Percentiles rank a stretch among this genome's conserved stretches.
Conservation (phyloP, 2,797 vertebrate species). For the Borostomias antarcticus region DNA sequence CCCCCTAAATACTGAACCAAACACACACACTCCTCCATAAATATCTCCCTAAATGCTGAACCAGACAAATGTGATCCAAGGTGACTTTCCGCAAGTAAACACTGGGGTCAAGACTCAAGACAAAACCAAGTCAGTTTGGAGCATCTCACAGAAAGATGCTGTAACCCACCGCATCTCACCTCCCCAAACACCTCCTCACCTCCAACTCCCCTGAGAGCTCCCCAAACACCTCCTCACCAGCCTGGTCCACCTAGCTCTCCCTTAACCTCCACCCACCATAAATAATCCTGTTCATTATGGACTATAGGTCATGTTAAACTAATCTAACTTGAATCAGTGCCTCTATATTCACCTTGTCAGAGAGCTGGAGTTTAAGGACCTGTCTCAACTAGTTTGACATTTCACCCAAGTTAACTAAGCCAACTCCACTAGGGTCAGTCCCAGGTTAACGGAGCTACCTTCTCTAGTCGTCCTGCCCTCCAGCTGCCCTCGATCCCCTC, state of each 20-base stretch:
- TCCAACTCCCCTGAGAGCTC: too few species aligned
- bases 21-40: too few species aligned
- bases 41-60: slow-evolving; percentile 59
- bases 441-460: too few species aligned
- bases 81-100: slow-evolving; percentile 57
- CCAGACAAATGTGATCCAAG: slow-evolving; percentile 17
- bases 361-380: too few species aligned
- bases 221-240: too few species aligned
- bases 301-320: too few species aligned
- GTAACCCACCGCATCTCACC: slow-evolving; percentile 36
- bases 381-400: too few species aligned
- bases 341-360: neutral
- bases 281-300: too few species aligned
- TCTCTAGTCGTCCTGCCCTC: neutral
- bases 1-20: slow-evolving; percentile 25
- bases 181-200: neutral
- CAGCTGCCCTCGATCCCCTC: neutral
- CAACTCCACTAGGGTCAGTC: too few species aligned
- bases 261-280: neutral
- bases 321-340: too few species aligned
- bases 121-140: slow-evolving; percentile 45
- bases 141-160: slow-evolving; percentile 43
- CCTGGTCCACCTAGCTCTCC: neutral
- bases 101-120: slow-evolving; percentile 28
- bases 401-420: too few species aligned